phyloP scores from a whole-genome alignment of 2,888 invertebrate genomes.

The Neelides folsomi region DNA sequence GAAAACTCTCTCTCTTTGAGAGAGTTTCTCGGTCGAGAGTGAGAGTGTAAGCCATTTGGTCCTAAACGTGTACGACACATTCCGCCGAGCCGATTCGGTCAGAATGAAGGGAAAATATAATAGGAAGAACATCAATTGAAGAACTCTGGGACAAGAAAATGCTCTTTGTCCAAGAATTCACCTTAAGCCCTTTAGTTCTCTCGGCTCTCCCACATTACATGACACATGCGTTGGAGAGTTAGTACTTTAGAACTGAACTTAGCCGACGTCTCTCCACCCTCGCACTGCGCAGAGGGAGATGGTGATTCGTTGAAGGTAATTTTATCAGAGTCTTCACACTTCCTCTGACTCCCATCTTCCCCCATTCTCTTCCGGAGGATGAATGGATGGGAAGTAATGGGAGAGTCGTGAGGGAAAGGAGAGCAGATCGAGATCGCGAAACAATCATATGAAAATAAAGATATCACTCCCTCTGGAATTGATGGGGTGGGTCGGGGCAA shows the following conservation, averaged over 20 bases:
- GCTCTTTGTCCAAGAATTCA: conserved; percentile 20
- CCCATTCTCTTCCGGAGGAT: too few species aligned
- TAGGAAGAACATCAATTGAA: not conserved
- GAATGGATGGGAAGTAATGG: too few species aligned
- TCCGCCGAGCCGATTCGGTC: not conserved
- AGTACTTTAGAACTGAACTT: not conserved
- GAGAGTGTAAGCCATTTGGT: not conserved
- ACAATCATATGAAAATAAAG: too few species aligned
- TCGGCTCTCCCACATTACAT: not conserved
- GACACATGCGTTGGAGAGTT: not conserved
- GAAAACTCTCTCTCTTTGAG: too few species aligned
- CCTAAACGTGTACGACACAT: not conserved
- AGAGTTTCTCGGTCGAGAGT: not conserved
- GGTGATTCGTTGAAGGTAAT: too few species aligned
- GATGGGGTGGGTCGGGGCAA: too few species aligned
- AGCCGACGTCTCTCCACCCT: not conserved
- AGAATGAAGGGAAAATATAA: conserved; percentile 1
- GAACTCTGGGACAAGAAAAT: conserved; percentile 17
- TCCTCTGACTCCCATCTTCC: too few species aligned
- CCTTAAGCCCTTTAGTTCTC: not conserved
- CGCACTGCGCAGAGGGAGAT: too few species aligned
- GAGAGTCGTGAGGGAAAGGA: too few species aligned
- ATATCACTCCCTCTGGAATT: too few species aligned
- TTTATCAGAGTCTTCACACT: too few species aligned
- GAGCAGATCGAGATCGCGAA: too few species aligned